phyloP scores from a whole-genome alignment of 1,140 invertebrate species.

The Euwallacea fornicatus region DNA sequence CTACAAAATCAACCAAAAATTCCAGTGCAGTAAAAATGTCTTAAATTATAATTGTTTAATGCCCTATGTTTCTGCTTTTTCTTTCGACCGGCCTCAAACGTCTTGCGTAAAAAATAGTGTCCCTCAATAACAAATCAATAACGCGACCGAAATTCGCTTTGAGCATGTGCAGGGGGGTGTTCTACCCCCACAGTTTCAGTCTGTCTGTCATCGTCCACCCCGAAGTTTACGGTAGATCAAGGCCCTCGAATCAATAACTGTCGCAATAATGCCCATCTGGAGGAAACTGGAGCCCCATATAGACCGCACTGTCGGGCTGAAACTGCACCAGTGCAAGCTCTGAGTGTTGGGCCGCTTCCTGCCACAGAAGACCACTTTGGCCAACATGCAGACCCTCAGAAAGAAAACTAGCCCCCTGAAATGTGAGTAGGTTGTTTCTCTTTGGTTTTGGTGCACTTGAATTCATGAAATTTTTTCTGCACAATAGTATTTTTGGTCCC shows the following conservation, averaged over 20 bases:
- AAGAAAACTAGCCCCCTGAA: slow-evolving; percentile 87
- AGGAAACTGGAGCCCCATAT: slow-evolving; percentile 17
- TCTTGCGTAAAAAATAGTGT: too few relatives aligned
- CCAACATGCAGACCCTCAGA: slow-evolving; percentile 79
- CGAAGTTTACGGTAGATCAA: slow-evolving; percentile 26
- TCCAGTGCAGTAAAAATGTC: too few relatives aligned
- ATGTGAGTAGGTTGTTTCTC: slow-evolving; percentile 67
- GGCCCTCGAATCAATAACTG: slow-evolving; percentile 29
- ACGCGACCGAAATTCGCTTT: not conserved
- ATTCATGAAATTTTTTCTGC: not conserved
- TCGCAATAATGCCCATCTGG: slow-evolving; percentile 25
- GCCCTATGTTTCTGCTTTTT: too few relatives aligned
- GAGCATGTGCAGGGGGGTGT: slow-evolving; percentile 28
- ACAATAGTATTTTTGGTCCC: not conserved
- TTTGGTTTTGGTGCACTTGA: not conserved
- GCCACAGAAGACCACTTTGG: not conserved
- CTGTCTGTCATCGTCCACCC: slow-evolving; percentile 24
- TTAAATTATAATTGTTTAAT: too few relatives aligned
- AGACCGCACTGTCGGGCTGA: slow-evolving; percentile 8
- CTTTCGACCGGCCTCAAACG: too few relatives aligned
- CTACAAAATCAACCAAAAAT: too few relatives aligned
- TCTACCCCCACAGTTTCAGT: slow-evolving; percentile 29
- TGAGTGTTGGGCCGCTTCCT: slow-evolving; percentile 13
- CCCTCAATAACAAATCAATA: not conserved
- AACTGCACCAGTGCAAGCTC: slow-evolving; percentile 11